Evolutionary conservation across 2,113 vertebrate genomes (phyloP), one percentile per base, ranked within the genome.

Genomic region (Nibea albiflora): DNA sequence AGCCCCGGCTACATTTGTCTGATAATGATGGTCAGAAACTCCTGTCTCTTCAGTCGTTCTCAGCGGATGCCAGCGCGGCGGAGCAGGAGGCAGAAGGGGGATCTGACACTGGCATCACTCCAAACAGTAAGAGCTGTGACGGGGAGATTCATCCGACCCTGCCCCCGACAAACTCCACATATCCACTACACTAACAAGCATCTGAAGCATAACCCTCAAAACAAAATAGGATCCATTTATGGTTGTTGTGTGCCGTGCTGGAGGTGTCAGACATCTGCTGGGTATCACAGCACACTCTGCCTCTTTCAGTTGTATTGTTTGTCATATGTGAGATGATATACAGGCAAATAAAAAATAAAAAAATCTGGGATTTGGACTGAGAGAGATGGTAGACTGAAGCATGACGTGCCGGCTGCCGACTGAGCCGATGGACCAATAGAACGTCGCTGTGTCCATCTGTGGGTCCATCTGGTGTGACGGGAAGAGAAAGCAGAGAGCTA

Each of bases 401-500:
- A 65, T 93, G 87, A 87, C 66, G 68, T 57, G 64, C 82, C 88
- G 91, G 89, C 88, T 88, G 85, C 73, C 58, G 87, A 75, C 78
- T 63, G 86, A 90, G 92, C 79, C 58, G 71, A 79, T 60, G 89
- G 89, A 84, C 85, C 74, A 88, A 90, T 77, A 78, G 83, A 90
- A 90, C 77, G 35, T 89, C 5, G 77, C 83, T 74, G 86, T 81
- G 92, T 95, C 94, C 94, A 94, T 94, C 95, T 95, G 94, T 89
- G 91, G 50, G 86, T 93, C 94, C 94, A 95, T 94, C 94, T 95
- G 94, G 73, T 85, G 86, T 58, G 82, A 91, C 49, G 57, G 78
- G 53, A 54, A 81, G 74, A 50, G 56, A 81, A 61, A 66, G 53
- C 70, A 65, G 57, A 65, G 57, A 65, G 75, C 69, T 75, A 69